Evolutionary conservation across 2,797 vertebrate genomes (phyloP).

Genomic region (Delichon dasypus): DNA sequence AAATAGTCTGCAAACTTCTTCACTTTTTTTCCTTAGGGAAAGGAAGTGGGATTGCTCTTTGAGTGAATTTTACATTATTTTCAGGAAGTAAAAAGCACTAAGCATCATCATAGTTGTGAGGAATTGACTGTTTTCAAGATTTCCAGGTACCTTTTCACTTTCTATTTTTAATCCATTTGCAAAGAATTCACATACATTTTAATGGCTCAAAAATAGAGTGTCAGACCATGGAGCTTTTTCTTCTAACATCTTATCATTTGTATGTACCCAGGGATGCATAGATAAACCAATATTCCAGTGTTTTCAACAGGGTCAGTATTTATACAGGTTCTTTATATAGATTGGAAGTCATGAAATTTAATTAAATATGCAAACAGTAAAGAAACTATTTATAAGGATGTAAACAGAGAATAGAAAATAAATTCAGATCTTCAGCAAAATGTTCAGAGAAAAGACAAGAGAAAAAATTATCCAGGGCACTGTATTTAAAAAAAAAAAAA

Average conservation of each 20-base stretch:
- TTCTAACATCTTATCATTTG: not conserved
- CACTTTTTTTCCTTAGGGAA: not conserved
- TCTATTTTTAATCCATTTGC: not conserved
- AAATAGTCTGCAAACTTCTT: not conserved
- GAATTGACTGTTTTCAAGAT: not conserved
- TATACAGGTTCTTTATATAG: not conserved
- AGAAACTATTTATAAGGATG: not conserved
- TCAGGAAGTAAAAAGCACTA: not conserved
- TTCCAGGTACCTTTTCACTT: not conserved
- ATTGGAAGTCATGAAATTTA: not conserved
- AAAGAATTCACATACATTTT: not conserved
- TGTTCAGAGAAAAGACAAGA: not conserved
- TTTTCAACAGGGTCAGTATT: not conserved
- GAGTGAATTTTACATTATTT: not conserved
- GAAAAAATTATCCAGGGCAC: not conserved
- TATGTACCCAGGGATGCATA: not conserved
- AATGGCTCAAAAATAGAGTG: not conserved
- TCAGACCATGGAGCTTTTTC: not conserved
- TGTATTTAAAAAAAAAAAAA: not conserved
- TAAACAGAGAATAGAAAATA: not conserved
- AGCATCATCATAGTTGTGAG: not conserved
- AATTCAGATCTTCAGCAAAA: not conserved
- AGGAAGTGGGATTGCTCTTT: not conserved
- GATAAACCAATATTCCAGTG: not conserved
- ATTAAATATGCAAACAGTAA: not conserved